Percentiles rank a stretch among this genome's conserved stretches.
Conservation (phyloP, 2,797 vertebrate genomes). For the Aldrovandia affinis region DNA sequence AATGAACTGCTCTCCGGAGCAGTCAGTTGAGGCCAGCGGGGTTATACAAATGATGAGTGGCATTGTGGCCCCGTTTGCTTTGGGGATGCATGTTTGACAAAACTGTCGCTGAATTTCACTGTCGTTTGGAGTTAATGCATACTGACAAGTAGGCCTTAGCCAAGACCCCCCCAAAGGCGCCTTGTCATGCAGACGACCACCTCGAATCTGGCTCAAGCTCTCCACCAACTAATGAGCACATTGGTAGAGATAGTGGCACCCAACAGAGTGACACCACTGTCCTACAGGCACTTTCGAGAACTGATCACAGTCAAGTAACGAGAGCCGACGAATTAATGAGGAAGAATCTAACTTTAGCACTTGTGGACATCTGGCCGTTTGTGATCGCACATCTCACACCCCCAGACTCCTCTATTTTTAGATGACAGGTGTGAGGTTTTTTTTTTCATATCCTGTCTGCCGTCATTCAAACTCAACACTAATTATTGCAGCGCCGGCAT, state of each 20-base stretch:
- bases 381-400: neutral
- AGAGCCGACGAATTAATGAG: neutral
- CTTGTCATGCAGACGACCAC: neutral
- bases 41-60: neutral
- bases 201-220: neutral
- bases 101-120: conserved; percentile 19
- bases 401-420: neutral
- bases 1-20: neutral
- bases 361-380: neutral
- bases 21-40: neutral
- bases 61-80: neutral
- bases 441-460: neutral
- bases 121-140: conserved; percentile 8
- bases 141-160: neutral
- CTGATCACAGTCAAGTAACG: neutral
- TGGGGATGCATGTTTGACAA: too few relatives aligned
- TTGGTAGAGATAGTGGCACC: neutral
- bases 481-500: neutral
- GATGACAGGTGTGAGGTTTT: neutral
- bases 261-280: neutral
- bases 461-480: neutral
- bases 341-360: neutral
- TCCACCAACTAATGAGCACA: neutral
- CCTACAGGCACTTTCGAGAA: neutral
- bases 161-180: neutral